phyloP scores from a whole-genome alignment of 2,888 invertebrate genomes.

The Drosophila niveifrons region DNA sequence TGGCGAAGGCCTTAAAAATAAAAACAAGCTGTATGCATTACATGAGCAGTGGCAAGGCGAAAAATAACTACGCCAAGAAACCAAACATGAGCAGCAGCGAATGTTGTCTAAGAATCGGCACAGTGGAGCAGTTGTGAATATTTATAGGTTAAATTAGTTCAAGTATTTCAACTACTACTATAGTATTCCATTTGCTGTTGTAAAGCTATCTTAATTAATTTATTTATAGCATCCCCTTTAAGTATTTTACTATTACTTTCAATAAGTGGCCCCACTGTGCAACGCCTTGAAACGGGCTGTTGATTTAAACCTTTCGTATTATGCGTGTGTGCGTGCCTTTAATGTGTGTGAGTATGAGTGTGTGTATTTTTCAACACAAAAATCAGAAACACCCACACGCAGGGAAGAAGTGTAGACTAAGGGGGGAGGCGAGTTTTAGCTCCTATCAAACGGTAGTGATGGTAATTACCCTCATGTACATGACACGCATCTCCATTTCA shows the following conservation, averaged over 20 bases:
- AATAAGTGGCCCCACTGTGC: constrained; percentile 9
- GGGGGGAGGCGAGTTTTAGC: constrained; percentile 1
- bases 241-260: neutral
- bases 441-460: constrained; percentile 53
- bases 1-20: constrained; percentile 44
- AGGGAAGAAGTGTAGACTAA: neutral
- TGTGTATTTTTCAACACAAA: constrained; percentile 57
- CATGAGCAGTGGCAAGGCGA: constrained; percentile 25
- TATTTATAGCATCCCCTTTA: neutral
- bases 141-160: neutral
- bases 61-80: constrained; percentile 3
- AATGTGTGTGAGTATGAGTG: constrained; percentile 9
- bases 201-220: too few relatives aligned
- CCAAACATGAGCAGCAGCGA: constrained; percentile 16
- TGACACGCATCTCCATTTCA: constrained; percentile 52
- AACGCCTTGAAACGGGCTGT: constrained; percentile 27
- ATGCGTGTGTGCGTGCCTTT: constrained; percentile 12
- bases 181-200: too few relatives aligned
- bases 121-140: constrained; percentile 1
- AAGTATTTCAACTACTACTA: too few relatives aligned
- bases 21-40: constrained; percentile 41
- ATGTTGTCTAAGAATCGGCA: constrained; percentile 27
- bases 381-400: constrained; percentile 53
- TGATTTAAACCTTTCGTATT: constrained; percentile 37
- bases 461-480: constrained; percentile 77